phyloP scores from a whole-genome alignment of 2,888 invertebrate species.

The Trichacis sp. region DNA sequence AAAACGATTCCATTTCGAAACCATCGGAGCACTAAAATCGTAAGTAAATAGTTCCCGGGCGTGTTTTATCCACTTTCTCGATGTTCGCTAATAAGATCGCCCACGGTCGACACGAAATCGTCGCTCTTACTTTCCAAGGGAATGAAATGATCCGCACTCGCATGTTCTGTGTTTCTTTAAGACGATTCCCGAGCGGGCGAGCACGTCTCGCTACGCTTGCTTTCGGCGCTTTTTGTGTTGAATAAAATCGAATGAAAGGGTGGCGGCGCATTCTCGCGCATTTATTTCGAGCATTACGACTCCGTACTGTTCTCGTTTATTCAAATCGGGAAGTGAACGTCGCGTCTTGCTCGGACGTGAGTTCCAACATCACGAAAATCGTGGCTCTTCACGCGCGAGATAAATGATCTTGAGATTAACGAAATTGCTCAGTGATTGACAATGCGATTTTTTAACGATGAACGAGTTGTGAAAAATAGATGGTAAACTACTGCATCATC shows the following conservation, averaged over 20 bases:
- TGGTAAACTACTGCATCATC: background rate
- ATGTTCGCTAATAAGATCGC: background rate
- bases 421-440: too few relatives aligned
- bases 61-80: background rate
- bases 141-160: background rate
- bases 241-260: conserved; percentile 38
- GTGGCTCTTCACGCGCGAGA: too few relatives aligned
- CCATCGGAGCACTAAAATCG: too few relatives aligned
- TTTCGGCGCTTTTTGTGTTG: conserved; percentile 22
- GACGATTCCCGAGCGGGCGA: conserved; percentile 45
- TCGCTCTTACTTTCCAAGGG: background rate
- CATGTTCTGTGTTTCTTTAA: conserved; percentile 33
- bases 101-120: background rate
- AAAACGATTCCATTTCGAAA: too few relatives aligned
- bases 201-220: conserved; percentile 44
- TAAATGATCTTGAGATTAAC: too few relatives aligned
- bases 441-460: too few relatives aligned
- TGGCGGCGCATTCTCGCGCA: conserved; percentile 8
- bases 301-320: background rate
- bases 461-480: background rate
- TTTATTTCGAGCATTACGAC: background rate
- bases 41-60: too few relatives aligned
- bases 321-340: too few relatives aligned
- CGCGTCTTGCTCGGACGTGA: too few relatives aligned
- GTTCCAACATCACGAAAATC: too few relatives aligned